phyloP scores from a whole-genome alignment of 2,797 vertebrate genomes.

The Melanotaenia boesemani region DNA sequence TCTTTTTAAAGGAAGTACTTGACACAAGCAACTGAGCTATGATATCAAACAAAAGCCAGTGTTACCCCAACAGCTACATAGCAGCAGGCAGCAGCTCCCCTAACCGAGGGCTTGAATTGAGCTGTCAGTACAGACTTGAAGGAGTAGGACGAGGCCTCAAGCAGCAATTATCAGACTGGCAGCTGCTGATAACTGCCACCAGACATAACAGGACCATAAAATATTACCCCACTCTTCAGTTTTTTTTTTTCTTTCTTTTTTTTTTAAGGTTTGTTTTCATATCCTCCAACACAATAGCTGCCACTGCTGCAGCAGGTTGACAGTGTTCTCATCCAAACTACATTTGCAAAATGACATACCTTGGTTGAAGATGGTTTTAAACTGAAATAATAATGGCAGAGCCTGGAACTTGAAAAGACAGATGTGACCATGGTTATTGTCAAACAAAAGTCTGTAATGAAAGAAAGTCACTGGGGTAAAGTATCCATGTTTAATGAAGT shows the following conservation, averaged over 20 bases:
- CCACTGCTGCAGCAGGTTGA: conserved; percentile 22
- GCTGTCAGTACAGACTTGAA: conserved; percentile 76
- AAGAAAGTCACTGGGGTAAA: no score
- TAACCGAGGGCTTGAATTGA: conserved; percentile 69
- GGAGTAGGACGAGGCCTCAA: conserved; percentile 65
- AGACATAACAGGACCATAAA: conserved; percentile 75
- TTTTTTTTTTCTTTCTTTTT: conserved; percentile 22
- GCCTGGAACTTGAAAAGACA: background rate
- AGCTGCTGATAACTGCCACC: conserved; percentile 82
- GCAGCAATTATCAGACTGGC: conserved; percentile 81
- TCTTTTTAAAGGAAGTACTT: conserved; percentile 40
- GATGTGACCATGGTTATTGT: background rate
- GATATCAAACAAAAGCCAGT: conserved; percentile 65
- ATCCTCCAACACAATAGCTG: conserved; percentile 42
- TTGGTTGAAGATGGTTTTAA: background rate
- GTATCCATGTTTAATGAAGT: no score
- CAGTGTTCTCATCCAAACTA: conserved; percentile 18
- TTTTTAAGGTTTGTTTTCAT: conserved; percentile 39
- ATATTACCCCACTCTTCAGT: conserved; percentile 60
- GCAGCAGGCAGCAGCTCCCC: conserved; percentile 52
- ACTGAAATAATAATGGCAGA: background rate
- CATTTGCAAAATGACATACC: conserved; percentile 12
- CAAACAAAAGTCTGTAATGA: background rate
- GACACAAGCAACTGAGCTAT: conserved; percentile 43
- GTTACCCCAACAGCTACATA: conserved; percentile 58